phyloP scores from a whole-genome alignment of 2,888 invertebrate genomes.

The Pseudococcus jackbeardsleyi region DNA sequence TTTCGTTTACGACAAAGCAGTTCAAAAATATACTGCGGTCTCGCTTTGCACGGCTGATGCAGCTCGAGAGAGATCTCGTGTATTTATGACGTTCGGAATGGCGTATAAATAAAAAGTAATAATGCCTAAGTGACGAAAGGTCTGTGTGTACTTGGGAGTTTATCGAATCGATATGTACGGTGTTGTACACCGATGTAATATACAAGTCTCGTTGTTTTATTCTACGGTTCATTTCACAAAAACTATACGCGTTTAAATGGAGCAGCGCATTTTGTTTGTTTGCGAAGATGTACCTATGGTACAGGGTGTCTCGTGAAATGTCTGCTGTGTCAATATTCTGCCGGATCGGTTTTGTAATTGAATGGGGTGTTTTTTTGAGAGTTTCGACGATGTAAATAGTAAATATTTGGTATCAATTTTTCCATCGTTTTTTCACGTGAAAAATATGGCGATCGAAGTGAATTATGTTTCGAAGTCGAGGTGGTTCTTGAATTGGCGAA shows the following conservation, averaged over 20 bases:
- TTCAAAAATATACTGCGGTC: conserved; percentile 20
- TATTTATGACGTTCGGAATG: conserved; percentile 46
- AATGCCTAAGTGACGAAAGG: conserved; percentile 36
- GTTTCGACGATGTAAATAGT: neutral
- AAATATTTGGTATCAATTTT: too few relatives aligned
- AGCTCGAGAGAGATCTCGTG: neutral
- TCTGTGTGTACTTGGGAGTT: neutral
- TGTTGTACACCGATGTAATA: neutral
- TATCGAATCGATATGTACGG: conserved; percentile 33
- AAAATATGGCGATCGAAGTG: too few relatives aligned
- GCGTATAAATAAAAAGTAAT: conserved; percentile 8
- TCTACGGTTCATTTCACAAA: neutral
- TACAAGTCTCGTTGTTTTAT: neutral
- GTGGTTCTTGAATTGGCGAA: too few relatives aligned
- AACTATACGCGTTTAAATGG: neutral
- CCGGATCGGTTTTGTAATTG: too few relatives aligned
- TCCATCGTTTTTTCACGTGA: too few relatives aligned
- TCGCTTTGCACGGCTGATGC: neutral
- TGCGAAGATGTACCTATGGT: neutral
- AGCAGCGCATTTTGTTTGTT: neutral
- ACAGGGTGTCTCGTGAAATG: neutral
- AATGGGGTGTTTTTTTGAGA: neutral
- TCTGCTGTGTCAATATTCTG: neutral
- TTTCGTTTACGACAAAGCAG: conserved; percentile 20
- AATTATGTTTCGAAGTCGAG: too few relatives aligned